These are phyloP conservation scores for Pica pica DNA, from an alignment of 2,113 vertebrate genomes.

Conservation along the genomic window DNA sequence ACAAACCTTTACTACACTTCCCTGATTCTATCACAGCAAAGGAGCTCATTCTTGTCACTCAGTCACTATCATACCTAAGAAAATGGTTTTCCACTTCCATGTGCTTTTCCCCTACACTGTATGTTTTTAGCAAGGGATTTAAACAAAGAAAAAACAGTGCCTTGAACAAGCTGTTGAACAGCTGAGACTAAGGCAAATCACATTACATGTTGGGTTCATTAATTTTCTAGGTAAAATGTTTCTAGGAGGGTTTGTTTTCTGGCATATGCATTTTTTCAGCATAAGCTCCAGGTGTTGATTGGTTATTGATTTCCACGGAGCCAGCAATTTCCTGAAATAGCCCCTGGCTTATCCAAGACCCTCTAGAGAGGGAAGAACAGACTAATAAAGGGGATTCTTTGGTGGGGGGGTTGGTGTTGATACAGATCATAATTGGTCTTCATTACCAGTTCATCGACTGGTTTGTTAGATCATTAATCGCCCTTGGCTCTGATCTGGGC, in stretches of 20 bases:
- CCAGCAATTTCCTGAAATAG: not conserved
- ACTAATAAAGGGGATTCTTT: not conserved
- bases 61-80: not conserved
- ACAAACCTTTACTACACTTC: not conserved
- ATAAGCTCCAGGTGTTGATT: slow-evolving; percentile 19
- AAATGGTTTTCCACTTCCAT: not conserved
- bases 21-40: not conserved
- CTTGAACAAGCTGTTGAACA: not conserved
- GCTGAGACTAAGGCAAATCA: not conserved
- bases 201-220: not conserved
- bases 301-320: slow-evolving; percentile 37
- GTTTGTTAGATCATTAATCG: slow-evolving; percentile 55
- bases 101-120: not conserved
- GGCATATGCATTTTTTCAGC: not conserved
- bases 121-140: not conserved
- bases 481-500: slow-evolving; percentile 26
- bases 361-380: not conserved
- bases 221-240: slow-evolving; percentile 27
- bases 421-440: not conserved
- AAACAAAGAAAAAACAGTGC: not conserved
- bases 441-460: slow-evolving; percentile 40
- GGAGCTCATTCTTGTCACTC: not conserved
- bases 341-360: not conserved
- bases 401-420: not conserved
- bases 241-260: slow-evolving; percentile 5